Conservation (phyloP, 2,113 vertebrate genomes). For the Pachypanchax playfairii region DNA sequence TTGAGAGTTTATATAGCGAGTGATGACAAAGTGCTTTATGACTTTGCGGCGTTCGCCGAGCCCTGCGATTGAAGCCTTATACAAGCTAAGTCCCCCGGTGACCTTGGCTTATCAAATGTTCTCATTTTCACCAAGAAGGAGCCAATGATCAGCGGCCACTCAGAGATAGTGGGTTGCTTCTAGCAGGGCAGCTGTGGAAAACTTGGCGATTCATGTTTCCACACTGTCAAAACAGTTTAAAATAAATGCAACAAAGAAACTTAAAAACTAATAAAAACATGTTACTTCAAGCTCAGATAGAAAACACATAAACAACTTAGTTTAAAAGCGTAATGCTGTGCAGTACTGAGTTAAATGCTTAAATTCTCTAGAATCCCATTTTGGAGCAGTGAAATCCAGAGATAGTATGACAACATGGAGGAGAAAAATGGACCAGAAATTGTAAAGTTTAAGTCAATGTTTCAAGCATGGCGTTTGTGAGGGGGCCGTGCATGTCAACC, state of each 20-base stretch:
- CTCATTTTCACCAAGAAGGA: slow-evolving; percentile 71
- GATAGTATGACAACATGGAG: too few relatives aligned
- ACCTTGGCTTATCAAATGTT: slow-evolving; percentile 76
- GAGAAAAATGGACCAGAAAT: too few relatives aligned
- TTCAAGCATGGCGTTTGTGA: too few relatives aligned
- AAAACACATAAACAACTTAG: background rate
- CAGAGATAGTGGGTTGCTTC: slow-evolving; percentile 56
- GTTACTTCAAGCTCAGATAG: background rate
- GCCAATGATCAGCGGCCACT: slow-evolving; percentile 53
- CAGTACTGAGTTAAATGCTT: too few relatives aligned
- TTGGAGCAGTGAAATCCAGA: too few relatives aligned
- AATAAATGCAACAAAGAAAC: slow-evolving; percentile 26
- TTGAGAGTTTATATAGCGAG: slow-evolving; percentile 80
- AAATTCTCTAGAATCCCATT: too few relatives aligned
- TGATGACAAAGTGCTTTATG: slow-evolving; percentile 82
- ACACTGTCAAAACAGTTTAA: slow-evolving; percentile 15
- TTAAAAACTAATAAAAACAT: background rate
- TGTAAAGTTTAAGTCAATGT: too few relatives aligned
- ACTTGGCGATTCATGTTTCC: slow-evolving; percentile 47
- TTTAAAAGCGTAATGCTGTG: too few relatives aligned
- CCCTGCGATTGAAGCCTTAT: slow-evolving; percentile 67
- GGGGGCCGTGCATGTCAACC: too few relatives aligned
- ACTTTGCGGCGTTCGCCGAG: slow-evolving; percentile 66
- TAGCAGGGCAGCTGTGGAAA: slow-evolving; percentile 49
- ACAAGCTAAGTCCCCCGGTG: slow-evolving; percentile 57